Evolutionary conservation across 2,113 vertebrate species (phyloP).

Genomic region (Lophius piscatorius): DNA sequence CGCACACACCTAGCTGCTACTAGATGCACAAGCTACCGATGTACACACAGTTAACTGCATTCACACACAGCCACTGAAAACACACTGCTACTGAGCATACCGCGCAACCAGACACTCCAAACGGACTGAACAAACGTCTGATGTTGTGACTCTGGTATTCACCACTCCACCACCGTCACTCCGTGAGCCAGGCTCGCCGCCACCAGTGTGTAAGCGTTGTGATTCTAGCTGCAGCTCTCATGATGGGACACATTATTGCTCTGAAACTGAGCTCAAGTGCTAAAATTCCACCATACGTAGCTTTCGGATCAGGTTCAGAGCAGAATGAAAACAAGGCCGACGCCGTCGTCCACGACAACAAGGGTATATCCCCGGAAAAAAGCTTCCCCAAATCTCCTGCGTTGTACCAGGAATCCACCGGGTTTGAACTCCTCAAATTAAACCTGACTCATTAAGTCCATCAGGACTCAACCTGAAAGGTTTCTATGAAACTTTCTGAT

Average conservation of each 20-base stretch:
- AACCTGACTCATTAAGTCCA: no score
- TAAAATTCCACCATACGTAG: not conserved
- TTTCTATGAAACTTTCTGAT: no score
- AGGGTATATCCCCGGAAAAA: no score
- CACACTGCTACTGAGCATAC: conserved; percentile 58
- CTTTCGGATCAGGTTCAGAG: conserved; percentile 5
- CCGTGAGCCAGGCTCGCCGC: conserved; percentile 52
- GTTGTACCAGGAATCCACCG: no score
- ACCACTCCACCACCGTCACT: conserved; percentile 69
- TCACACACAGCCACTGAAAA: conserved; percentile 41
- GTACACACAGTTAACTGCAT: no score
- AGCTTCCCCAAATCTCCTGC: no score
- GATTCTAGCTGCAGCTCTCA: conserved; percentile 58
- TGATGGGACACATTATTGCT: conserved; percentile 59
- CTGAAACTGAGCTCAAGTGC: conserved; percentile 42
- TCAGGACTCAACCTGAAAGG: no score
- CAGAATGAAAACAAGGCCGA: conserved; percentile 17
- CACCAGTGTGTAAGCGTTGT: conserved; percentile 58
- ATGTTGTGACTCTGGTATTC: conserved; percentile 76
- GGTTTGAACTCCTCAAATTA: no score
- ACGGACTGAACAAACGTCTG: conserved; percentile 68
- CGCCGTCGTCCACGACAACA: no score
- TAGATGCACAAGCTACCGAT: conserved; percentile 34
- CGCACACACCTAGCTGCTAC: conserved; percentile 34
- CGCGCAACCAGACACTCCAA: conserved; percentile 64